These are phyloP conservation scores for Scalopus aquaticus DNA, from an alignment of 2,113 vertebrate species.

Conservation along the genomic window DNA sequence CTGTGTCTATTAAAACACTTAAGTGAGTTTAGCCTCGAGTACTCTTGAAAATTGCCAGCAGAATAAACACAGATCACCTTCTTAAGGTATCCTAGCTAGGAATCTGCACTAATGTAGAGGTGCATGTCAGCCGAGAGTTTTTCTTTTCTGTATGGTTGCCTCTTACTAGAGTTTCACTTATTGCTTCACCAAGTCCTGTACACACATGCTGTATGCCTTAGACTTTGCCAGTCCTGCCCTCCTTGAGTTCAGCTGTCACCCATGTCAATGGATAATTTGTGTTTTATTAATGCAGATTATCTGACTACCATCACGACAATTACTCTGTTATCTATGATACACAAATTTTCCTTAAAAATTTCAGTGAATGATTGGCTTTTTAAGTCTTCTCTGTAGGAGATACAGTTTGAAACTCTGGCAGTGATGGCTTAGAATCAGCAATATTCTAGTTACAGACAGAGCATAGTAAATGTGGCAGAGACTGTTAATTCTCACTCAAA, in stretches of 20 bases:
- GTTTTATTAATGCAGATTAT: neutral
- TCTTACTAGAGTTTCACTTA: neutral
- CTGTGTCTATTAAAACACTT: neutral
- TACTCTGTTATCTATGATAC: neutral
- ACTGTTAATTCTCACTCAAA: constrained; percentile 12
- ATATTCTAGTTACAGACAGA: neutral
- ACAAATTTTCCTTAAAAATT: neutral
- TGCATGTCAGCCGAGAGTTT: neutral
- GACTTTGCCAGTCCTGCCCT: neutral
- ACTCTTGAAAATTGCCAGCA: neutral
- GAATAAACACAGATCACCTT: neutral
- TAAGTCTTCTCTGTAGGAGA: neutral
- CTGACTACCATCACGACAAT: neutral
- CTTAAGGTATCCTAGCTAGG: neutral
- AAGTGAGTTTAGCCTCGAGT: neutral
- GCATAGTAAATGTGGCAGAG: neutral
- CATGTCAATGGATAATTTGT: neutral
- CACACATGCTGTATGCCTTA: neutral
- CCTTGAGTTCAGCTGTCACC: neutral
- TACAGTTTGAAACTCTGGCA: neutral
- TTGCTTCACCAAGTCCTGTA: neutral
- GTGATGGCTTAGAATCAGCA: neutral
- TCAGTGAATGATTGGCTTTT: neutral
- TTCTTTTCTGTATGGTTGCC: neutral
- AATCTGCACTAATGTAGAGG: neutral